These are phyloP conservation scores for Diarsia brunnea DNA, from an alignment of 2,888 invertebrate genomes.

Conservation along the genomic window DNA sequence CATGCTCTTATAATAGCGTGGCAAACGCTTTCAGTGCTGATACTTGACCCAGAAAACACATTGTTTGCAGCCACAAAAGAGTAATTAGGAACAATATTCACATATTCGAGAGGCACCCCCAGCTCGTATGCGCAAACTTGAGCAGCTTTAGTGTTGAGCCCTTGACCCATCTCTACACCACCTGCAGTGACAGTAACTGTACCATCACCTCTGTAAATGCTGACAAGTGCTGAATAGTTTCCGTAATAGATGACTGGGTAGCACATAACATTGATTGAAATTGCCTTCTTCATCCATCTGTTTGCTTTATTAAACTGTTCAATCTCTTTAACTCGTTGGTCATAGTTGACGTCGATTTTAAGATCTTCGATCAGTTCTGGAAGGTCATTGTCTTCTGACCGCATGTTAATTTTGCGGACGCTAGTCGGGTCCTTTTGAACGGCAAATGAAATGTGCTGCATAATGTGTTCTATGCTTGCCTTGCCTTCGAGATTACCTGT, in stretches of 20 bases:
- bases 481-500: slow-evolving; percentile 87
- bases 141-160: slow-evolving; percentile 94
- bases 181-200: slow-evolving; percentile 93
- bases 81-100: slow-evolving; percentile 91
- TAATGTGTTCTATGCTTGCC: slow-evolving; percentile 91
- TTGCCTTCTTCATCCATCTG: slow-evolving; percentile 94
- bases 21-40: background rate
- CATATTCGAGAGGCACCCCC: slow-evolving; percentile 92
- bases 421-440: slow-evolving; percentile 90
- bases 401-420: slow-evolving; percentile 91
- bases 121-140: slow-evolving; percentile 94
- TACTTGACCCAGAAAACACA: background rate
- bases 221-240: slow-evolving; percentile 91
- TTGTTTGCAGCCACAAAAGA: slow-evolving; percentile 92
- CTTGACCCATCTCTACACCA: slow-evolving; percentile 95
- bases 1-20: background rate
- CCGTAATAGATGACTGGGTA: slow-evolving; percentile 80
- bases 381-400: slow-evolving; percentile 82
- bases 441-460: slow-evolving; percentile 92
- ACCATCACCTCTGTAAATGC: slow-evolving; percentile 93
- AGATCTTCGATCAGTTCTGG: slow-evolving; percentile 90
- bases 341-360: slow-evolving; percentile 89
- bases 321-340: slow-evolving; percentile 86
- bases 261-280: slow-evolving; percentile 87
- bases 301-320: slow-evolving; percentile 92